These are phyloP conservation scores for Meteorus colon DNA, from an alignment of 2,888 invertebrate genomes.

Conservation along the genomic window DNA sequence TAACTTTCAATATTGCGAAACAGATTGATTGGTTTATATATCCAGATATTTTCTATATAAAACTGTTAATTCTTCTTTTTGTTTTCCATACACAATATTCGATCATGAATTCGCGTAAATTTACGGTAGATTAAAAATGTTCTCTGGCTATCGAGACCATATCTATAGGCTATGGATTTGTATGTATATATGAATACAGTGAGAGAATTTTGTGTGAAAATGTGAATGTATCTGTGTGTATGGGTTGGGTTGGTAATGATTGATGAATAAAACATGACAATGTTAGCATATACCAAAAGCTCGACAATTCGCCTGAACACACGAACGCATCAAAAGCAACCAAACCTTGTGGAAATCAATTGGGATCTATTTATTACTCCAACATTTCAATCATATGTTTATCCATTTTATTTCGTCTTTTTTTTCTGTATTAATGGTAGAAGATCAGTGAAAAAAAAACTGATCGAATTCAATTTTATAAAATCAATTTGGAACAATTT, in stretches of 20 bases:
- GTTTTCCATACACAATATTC: constrained; percentile 4
- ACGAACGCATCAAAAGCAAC: neutral
- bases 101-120: constrained; percentile 55
- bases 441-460: too few relatives aligned
- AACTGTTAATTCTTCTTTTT: constrained; percentile 16
- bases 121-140: constrained; percentile 66
- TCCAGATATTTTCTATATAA: constrained; percentile 19
- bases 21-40: neutral
- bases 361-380: neutral
- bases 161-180: constrained; percentile 32
- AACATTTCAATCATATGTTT: constrained; percentile 1
- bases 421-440: neutral
- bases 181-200: neutral
- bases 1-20: neutral
- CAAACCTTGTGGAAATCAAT: neutral
- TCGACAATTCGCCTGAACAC: constrained; percentile 41
- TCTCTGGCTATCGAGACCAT: constrained; percentile 12
- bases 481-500: too few relatives aligned
- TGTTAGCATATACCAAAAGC: constrained; percentile 33
- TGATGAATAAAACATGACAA: constrained; percentile 67
- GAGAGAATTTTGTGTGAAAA: neutral
- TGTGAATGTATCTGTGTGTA: constrained; percentile 13
- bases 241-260: neutral
- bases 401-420: neutral
- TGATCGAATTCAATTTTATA: too few relatives aligned